Evolutionary conservation across 1,140 invertebrate genomes (phyloP).

Genomic region (Pemphigus obesinymphae): DNA sequence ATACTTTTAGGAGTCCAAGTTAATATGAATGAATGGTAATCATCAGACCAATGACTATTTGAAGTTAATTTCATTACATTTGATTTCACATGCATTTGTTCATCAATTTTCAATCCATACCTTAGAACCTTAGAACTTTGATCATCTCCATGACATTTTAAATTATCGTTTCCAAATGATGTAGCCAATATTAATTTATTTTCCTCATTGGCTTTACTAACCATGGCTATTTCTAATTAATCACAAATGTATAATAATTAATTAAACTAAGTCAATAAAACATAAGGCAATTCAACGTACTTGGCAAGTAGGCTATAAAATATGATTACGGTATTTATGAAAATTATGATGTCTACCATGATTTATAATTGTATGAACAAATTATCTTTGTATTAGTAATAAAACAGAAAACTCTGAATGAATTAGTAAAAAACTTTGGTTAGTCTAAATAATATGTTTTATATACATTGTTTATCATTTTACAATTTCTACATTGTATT

Average conservation of each 20-base stretch:
- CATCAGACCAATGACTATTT: background rate
- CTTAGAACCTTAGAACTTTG: background rate
- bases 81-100: background rate
- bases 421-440: no score
- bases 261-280: no score
- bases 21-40: background rate
- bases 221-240: constrained; percentile 19
- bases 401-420: background rate
- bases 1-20: background rate
- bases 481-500: no score
- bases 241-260: background rate
- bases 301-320: no score
- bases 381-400: no score
- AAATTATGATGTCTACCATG: no score
- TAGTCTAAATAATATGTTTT: no score
- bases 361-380: no score
- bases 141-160: background rate
- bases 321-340: no score
- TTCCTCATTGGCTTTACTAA: constrained; percentile 13
- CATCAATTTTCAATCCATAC: constrained; percentile 33
- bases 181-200: constrained; percentile 1
- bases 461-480: no score
- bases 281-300: no score
- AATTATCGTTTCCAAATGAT: background rate
- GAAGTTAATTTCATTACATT: background rate